Evolutionary conservation across 1,140 invertebrate genomes (phyloP).

Genomic region (Araneus ventricosus): DNA sequence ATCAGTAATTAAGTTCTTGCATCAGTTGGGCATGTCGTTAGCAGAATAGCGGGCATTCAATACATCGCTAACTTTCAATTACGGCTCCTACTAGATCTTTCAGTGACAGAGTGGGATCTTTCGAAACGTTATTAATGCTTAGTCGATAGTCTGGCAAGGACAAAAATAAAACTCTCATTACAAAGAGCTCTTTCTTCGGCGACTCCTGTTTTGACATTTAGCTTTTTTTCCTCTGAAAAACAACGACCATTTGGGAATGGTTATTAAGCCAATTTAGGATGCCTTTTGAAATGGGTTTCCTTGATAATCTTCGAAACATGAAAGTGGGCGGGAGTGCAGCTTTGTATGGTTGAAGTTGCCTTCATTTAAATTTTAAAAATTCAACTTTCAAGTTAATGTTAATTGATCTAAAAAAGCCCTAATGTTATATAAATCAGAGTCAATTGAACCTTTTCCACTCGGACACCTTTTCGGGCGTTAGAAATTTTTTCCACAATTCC

Average conservation of each 20-base stretch:
- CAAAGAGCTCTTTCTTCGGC: conserved; percentile 37
- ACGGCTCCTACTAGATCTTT: conserved; percentile 38
- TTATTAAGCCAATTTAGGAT: conserved; percentile 20
- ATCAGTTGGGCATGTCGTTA: conserved; percentile 49
- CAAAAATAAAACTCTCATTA: conserved; percentile 48
- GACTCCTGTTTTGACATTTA: conserved; percentile 22
- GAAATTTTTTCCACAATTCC: too few species aligned
- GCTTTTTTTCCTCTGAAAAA: background rate
- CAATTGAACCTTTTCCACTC: too few species aligned
- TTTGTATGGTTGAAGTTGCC: background rate
- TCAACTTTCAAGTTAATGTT: too few species aligned
- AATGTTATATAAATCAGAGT: too few species aligned
- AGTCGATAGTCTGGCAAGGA: conserved; percentile 58
- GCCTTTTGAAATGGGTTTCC: background rate
- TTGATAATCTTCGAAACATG: background rate
- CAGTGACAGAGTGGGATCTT: conserved; percentile 29
- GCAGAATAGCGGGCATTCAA: conserved; percentile 61
- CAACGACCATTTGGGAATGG: conserved; percentile 32
- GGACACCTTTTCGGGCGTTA: too few species aligned
- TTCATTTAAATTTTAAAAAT: background rate
- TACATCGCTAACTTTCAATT: conserved; percentile 67
- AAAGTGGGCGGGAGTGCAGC: background rate
- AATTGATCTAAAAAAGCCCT: too few species aligned
- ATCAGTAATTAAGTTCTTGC: conserved; percentile 66
- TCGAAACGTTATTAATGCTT: conserved; percentile 61